Conservation (phyloP, 1,140 invertebrate species). For the Pissodes strobi region DNA sequence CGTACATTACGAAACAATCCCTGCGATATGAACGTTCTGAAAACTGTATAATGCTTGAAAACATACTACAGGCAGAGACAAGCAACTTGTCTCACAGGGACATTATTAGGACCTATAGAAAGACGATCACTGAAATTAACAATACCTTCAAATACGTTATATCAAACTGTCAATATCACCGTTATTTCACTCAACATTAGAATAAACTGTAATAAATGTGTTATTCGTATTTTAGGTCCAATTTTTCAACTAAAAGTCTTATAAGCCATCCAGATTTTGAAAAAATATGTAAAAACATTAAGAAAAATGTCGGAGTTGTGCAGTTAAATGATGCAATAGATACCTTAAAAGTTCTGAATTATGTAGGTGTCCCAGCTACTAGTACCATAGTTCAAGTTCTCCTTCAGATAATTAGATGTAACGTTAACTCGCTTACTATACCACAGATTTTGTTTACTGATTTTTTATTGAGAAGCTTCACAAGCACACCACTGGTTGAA, state of each 20-base stretch:
- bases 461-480: slow-evolving; percentile 59
- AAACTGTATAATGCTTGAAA: too few relatives aligned
- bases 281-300: slow-evolving; percentile 59
- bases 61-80: too few relatives aligned
- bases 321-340: slow-evolving; percentile 61
- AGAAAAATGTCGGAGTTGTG: slow-evolving; percentile 59
- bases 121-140: too few relatives aligned
- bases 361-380: slow-evolving; percentile 60
- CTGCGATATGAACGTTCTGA: too few relatives aligned
- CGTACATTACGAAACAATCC: too few relatives aligned
- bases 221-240: slow-evolving; percentile 38
- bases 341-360: slow-evolving; percentile 62
- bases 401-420: slow-evolving; percentile 63
- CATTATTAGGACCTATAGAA: too few relatives aligned
- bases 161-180: not conserved
- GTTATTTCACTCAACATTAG: not conserved
- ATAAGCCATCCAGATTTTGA: slow-evolving; percentile 55
- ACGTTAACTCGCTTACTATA: slow-evolving; percentile 64
- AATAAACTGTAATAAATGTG: not conserved
- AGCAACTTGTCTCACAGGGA: too few relatives aligned
- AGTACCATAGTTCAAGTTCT: slow-evolving; percentile 64
- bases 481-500: slow-evolving; percentile 61
- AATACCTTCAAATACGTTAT: too few relatives aligned
- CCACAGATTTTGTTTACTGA: slow-evolving; percentile 65
- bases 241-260: slow-evolving; percentile 45